Percentiles rank a stretch among this genome's conserved stretches.
Evolutionary conservation across 2,113 vertebrate genomes (phyloP).

Genomic region (Pterophyllum scalare): DNA sequence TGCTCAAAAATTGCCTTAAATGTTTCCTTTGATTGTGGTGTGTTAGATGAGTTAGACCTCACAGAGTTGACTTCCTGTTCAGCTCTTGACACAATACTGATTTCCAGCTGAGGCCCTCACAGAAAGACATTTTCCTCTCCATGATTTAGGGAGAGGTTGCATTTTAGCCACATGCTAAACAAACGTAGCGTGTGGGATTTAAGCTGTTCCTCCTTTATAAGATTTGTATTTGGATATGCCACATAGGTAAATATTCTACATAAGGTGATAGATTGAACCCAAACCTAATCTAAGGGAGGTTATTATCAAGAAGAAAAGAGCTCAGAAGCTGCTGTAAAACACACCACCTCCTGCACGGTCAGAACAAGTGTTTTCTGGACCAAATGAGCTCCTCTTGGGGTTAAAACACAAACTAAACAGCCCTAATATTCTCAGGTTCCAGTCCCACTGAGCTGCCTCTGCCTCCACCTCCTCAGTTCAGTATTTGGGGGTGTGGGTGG

Average conservation of each 20-base stretch:
- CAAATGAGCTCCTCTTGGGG: constrained; percentile 15
- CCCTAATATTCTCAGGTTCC: neutral
- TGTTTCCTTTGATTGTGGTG: neutral
- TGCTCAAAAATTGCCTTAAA: neutral
- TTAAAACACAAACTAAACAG: constrained; percentile 1
- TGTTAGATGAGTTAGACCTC: neutral
- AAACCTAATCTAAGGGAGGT: fast-evolving
- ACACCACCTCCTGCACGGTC: neutral
- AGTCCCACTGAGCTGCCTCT: constrained; percentile 27
- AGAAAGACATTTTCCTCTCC: neutral
- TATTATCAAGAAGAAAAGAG: neutral
- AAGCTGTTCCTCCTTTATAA: neutral
- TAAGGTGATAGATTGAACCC: fast-evolving
- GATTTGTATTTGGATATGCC: neutral
- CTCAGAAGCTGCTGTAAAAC: neutral
- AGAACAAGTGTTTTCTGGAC: neutral
- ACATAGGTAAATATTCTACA: neutral
- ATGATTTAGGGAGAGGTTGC: too few species aligned
- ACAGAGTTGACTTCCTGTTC: neutral
- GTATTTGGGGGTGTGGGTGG: constrained; percentile 5
- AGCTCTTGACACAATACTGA: neutral
- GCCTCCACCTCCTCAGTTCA: constrained; percentile 41
- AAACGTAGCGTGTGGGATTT: neutral
- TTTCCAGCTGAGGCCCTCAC: neutral
- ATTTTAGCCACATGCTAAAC: neutral